These are phyloP conservation scores for Apostichopus japonicus DNA, from an alignment of 35 echinoderm and acorn worm genomes.

Conservation along the genomic window DNA sequence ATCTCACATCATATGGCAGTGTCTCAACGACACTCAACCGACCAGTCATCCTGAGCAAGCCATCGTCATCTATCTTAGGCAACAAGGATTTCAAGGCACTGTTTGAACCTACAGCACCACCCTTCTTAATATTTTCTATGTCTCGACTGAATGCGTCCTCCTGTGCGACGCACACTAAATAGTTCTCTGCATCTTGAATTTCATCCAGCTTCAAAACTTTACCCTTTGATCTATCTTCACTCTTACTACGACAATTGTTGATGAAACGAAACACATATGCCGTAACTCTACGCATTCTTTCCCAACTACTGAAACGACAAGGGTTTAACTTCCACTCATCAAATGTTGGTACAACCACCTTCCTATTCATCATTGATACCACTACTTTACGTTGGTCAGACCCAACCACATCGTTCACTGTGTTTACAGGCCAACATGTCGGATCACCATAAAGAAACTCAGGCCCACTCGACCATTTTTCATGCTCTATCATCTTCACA, in stretches of 20 bases:
- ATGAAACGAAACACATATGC: slow-evolving; percentile 46
- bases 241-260: neutral
- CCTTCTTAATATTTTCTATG: neutral
- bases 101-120: slow-evolving; percentile 3
- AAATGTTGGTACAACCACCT: neutral
- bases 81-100: slow-evolving; percentile 13
- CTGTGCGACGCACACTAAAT: slow-evolving; percentile 23
- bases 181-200: slow-evolving; percentile 9
- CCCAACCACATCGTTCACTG: slow-evolving; percentile 33
- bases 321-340: slow-evolving; percentile 10
- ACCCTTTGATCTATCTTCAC: neutral
- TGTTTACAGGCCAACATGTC: slow-evolving; percentile 49
- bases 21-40: slow-evolving; percentile 44
- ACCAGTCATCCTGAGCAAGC: slow-evolving; percentile 32
- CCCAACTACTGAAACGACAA: slow-evolving; percentile 37
- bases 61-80: slow-evolving; percentile 30
- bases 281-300: neutral
- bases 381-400: slow-evolving; percentile 8
- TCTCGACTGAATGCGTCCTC: neutral
- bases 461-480: slow-evolving; percentile 48
- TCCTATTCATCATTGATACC: slow-evolving; percentile 31
- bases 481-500: neutral
- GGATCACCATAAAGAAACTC: slow-evolving; percentile 12
- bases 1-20: slow-evolving; percentile 54
- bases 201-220: slow-evolving; percentile 4